Conservation (phyloP, 2,888 invertebrate species). For the Zhengitettix transpicula region DNA sequence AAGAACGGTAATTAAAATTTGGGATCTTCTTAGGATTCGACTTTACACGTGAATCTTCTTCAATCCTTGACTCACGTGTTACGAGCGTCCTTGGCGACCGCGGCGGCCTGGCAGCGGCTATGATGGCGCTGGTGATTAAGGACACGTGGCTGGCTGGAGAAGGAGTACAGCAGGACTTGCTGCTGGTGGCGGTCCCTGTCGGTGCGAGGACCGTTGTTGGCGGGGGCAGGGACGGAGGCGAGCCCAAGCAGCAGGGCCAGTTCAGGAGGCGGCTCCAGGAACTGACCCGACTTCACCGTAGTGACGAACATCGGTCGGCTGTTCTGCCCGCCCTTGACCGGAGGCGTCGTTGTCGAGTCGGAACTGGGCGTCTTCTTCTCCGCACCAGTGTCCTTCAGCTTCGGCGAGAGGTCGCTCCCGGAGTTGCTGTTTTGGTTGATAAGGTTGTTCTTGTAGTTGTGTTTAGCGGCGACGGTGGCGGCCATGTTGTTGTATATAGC, state of each 20-base stretch:
- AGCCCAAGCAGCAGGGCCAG: constrained; percentile 46
- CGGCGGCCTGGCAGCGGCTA: constrained; percentile 8
- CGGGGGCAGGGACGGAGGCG: constrained; percentile 17
- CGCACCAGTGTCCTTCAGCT: background rate
- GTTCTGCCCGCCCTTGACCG: constrained; percentile 1
- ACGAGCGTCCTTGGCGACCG: background rate
- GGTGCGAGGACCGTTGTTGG: background rate
- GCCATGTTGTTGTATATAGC: background rate
- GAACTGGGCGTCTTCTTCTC: background rate
- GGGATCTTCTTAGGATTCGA: no score
- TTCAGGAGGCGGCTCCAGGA: constrained; percentile 61
- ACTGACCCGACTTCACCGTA: constrained; percentile 63
- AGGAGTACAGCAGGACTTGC: constrained; percentile 19
- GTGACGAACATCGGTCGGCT: constrained; percentile 45
- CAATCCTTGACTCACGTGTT: background rate
- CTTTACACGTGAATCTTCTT: background rate
- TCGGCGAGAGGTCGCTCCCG: background rate
- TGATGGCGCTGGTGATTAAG: constrained; percentile 14
- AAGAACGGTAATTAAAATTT: no score
- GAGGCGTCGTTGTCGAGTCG: background rate
- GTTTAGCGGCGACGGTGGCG: background rate
- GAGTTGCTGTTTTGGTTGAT: background rate
- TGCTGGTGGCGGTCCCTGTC: constrained; percentile 9
- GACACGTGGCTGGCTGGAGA: constrained; percentile 20
- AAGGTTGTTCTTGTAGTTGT: background rate